Evolutionary conservation across 2,888 invertebrate genomes (phyloP).

Genomic region (Xestia sexstrigata): DNA sequence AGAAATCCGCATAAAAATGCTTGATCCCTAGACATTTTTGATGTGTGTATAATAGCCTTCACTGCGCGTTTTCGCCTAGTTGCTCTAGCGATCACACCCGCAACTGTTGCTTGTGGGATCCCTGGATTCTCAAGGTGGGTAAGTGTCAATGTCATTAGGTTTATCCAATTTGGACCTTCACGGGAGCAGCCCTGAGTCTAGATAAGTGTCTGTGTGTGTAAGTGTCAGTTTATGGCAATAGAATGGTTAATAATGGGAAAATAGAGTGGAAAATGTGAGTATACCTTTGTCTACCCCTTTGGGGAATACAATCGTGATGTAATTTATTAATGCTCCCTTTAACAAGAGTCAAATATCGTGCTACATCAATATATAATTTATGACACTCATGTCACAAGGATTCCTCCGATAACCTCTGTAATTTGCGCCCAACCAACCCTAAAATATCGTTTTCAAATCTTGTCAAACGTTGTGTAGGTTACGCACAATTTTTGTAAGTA

Average conservation of each 20-base stretch:
- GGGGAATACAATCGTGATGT: not conserved
- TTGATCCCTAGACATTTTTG: too few species aligned
- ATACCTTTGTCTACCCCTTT: not conserved
- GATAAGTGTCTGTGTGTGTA: too few species aligned
- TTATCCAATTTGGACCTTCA: not conserved
- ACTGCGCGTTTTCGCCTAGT: not conserved
- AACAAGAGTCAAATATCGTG: not conserved
- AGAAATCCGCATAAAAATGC: too few species aligned
- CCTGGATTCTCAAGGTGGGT: not conserved
- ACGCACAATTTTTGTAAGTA: not conserved
- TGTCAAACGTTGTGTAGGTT: not conserved
- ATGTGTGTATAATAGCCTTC: conserved; percentile 2
- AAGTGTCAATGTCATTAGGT: not conserved
- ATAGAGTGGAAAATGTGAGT: not conserved
- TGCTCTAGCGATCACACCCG: not conserved
- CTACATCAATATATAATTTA: not conserved
- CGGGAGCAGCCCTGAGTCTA: not conserved
- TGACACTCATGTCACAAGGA: not conserved
- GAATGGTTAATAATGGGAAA: not conserved
- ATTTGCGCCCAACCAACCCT: not conserved
- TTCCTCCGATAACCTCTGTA: not conserved
- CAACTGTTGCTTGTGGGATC: not conserved
- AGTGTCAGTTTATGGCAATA: not conserved
- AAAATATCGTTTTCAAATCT: not conserved
- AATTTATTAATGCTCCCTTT: not conserved